A percentile compares a stretch with the other conserved stretches of the same genome.
phyloP scores from a whole-genome alignment of 1,140 invertebrate species.

The Plodia interpunctella region DNA sequence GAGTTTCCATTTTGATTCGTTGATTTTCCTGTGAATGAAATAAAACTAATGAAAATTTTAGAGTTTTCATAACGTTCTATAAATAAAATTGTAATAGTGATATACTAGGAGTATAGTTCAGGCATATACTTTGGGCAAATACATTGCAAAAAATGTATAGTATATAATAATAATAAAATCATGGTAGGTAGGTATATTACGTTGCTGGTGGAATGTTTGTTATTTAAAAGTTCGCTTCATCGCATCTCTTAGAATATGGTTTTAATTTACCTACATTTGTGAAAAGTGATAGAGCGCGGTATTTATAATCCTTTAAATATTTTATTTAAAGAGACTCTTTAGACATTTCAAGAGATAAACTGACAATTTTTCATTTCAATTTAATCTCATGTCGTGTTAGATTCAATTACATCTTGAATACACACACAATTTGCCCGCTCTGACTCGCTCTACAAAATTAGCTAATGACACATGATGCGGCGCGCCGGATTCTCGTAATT shows the following conservation, averaged over 20 bases:
- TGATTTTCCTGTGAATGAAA: background rate
- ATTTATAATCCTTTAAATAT: too few relatives aligned
- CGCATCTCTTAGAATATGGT: too few relatives aligned
- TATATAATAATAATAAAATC: background rate
- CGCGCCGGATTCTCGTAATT: background rate
- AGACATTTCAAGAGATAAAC: background rate
- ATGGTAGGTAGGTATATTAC: too few relatives aligned
- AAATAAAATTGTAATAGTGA: too few relatives aligned
- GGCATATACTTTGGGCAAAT: too few relatives aligned
- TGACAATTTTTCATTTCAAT: background rate
- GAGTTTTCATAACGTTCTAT: background rate
- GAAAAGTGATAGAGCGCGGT: too few relatives aligned
- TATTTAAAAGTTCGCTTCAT: too few relatives aligned
- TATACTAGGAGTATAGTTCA: too few relatives aligned
- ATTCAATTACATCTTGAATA: slow-evolving; percentile 16
- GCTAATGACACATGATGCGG: background rate
- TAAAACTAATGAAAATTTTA: too few relatives aligned
- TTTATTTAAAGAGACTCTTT: background rate
- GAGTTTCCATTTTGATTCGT: background rate
- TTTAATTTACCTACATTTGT: too few relatives aligned
- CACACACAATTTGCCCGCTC: background rate
- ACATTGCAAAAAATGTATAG: too few relatives aligned
- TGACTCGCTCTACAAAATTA: slow-evolving; percentile 1
- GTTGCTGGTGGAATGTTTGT: too few relatives aligned
- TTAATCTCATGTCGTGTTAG: slow-evolving; percentile 10